Base-by-base conservation (phyloP, 2,113 vertebrate species). In the Mus pahari region DNA sequence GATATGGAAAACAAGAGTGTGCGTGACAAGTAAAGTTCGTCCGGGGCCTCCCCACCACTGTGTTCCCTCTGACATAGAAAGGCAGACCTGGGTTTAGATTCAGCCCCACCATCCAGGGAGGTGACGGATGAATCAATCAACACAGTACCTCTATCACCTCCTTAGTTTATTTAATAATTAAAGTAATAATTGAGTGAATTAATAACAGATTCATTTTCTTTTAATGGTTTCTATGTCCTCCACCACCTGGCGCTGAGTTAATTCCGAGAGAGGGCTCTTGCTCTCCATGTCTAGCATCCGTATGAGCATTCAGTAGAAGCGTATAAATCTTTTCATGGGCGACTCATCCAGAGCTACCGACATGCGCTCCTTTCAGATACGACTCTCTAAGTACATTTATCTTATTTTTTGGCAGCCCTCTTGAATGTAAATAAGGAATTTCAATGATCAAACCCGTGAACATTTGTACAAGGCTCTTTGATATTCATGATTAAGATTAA, bases 401-500 rank as follows among this genome's bases (percentile, higher is more conserved):
- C 50, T 91, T 39, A 78, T n/a, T 36, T 71, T 71, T 84, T 71
- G 88, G 64, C 68, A 58, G 42, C 62, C 50, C 14, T 53, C 55
- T 28, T 17, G 62, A 64, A 96, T n/a, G 86, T 88, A 93, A 93
- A 90, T 77, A 78, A 83, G 87, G 42, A 50, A 92, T 77, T 62
- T 82, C 86, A 86, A 64, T 75, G 86, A 95, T 88, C 33, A 68
- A 70, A 53, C 28, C 42, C 14, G 8, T 53, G 79, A 50, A 33
- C 26, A 42, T 22, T 36, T 70, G 89, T 42, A 74, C 11, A 36
- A 70, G 11, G 16, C 60, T 90, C 64, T 84, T 79, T 74, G 71
- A 50, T 73, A 90, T 70, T 93, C 74, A 66, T 87, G 70, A 50
- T 55, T 26, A 62, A 96, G 89, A 91, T 95, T 19, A 89, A 96